Evolutionary conservation across 2,888 invertebrate species (phyloP).

Genomic region (Eristalinus sepulchralis): DNA sequence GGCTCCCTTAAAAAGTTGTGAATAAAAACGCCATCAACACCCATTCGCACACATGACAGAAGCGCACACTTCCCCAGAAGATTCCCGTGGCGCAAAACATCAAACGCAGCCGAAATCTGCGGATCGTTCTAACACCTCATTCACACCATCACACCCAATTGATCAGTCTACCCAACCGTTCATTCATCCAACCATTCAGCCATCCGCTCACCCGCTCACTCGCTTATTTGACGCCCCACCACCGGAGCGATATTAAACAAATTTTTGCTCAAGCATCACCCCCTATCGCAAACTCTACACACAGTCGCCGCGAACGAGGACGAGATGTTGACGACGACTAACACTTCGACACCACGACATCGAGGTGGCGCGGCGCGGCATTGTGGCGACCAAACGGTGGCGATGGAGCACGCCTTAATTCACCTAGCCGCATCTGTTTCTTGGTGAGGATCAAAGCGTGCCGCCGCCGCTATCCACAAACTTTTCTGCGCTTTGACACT

Average conservation of each 20-base stretch:
- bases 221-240: conserved; percentile 39
- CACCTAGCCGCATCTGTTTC: conserved; percentile 64
- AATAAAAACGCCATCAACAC: background rate
- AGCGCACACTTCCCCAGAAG: background rate
- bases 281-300: conserved; percentile 10
- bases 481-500: conserved; percentile 60
- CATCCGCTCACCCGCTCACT: conserved; percentile 22
- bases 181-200: conserved; percentile 62
- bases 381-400: background rate
- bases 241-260: conserved; percentile 15
- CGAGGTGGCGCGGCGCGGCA: conserved; percentile 11
- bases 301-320: conserved; percentile 3
- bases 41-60: conserved; percentile 1
- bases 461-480: conserved; percentile 48
- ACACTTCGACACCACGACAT: background rate
- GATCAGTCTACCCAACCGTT: conserved; percentile 63
- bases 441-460: conserved; percentile 54
- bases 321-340: background rate
- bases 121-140: conserved; percentile 65
- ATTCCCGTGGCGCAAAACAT: conserved; percentile 32
- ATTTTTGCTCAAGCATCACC: conserved; percentile 27
- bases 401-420: conserved; percentile 61
- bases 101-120: conserved; percentile 55
- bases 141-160: conserved; percentile 69
- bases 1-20: background rate